These are phyloP conservation scores for Apteryx mantelli DNA, from an alignment of 2,113 vertebrate species.

Conservation along the genomic window DNA sequence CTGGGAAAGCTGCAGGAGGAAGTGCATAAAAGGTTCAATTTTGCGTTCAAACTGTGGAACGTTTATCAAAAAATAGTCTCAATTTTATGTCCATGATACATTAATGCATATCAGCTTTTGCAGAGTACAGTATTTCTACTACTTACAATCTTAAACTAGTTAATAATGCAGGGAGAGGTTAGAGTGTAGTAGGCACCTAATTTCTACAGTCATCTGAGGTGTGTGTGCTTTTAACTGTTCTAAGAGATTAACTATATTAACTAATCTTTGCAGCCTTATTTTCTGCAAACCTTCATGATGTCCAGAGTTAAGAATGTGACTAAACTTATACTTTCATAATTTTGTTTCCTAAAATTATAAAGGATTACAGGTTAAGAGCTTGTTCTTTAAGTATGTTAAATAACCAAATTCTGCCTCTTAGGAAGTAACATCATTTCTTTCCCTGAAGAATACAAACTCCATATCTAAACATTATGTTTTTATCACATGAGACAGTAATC, in stretches of 20 bases:
- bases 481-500: not conserved
- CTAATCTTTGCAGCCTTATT: not conserved
- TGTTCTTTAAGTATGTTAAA: not conserved
- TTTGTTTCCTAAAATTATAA: not conserved
- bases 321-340: not conserved
- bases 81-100: constrained; percentile 1
- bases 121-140: constrained; percentile 31
- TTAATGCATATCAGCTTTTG: not conserved
- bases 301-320: not conserved
- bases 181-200: constrained; percentile 19
- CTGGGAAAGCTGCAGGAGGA: not conserved
- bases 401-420: not conserved
- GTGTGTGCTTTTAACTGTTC: not conserved
- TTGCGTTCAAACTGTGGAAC: constrained; percentile 2
- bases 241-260: not conserved
- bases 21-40: not conserved
- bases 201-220: constrained; percentile 29
- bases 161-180: constrained; percentile 55
- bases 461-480: rapidly evolving
- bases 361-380: not conserved
- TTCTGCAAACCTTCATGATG: not conserved
- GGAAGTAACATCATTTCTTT: not conserved
- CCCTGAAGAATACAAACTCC: not conserved
- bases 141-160: not conserved
- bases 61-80: constrained; percentile 36